Percentiles rank a stretch among this genome's conserved stretches.
Conservation (phyloP, 2,113 vertebrate species). For the Grantiella picta region DNA sequence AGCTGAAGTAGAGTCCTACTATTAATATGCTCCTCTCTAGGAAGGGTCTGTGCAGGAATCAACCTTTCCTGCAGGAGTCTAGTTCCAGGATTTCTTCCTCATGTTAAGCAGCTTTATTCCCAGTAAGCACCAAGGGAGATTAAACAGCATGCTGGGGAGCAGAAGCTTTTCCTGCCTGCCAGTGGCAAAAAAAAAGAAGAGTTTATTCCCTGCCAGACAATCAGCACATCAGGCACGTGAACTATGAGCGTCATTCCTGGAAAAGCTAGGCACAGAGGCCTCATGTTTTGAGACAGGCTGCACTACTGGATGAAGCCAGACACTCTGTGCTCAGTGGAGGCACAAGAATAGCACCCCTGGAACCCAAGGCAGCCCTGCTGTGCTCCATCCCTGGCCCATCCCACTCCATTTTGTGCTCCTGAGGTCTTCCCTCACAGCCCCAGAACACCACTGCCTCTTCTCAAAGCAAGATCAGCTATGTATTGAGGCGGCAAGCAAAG, state of each 20-base stretch:
- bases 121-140: constrained; percentile 32
- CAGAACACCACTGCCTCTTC: neutral
- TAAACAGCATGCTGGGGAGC: neutral
- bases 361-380: neutral
- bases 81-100: constrained; percentile 29
- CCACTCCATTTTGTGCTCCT: neutral
- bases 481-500: neutral
- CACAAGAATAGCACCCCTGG: neutral
- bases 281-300: neutral
- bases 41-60: neutral
- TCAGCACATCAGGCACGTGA: neutral
- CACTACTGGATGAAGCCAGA: neutral
- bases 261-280: neutral
- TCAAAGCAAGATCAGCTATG: neutral
- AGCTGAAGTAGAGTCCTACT: neutral
- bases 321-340: neutral
- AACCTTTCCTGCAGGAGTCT: constrained; percentile 5
- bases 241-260: neutral
- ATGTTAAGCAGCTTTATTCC: constrained; percentile 50
- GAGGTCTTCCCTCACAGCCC: neutral
- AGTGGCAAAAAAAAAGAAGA: neutral
- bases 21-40: neutral
- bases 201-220: neutral
- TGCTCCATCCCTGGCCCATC: neutral
- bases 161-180: constrained; percentile 14